Base-by-base conservation (phyloP, 2,113 vertebrate species). In the Pygoscelis antarcticus region DNA sequence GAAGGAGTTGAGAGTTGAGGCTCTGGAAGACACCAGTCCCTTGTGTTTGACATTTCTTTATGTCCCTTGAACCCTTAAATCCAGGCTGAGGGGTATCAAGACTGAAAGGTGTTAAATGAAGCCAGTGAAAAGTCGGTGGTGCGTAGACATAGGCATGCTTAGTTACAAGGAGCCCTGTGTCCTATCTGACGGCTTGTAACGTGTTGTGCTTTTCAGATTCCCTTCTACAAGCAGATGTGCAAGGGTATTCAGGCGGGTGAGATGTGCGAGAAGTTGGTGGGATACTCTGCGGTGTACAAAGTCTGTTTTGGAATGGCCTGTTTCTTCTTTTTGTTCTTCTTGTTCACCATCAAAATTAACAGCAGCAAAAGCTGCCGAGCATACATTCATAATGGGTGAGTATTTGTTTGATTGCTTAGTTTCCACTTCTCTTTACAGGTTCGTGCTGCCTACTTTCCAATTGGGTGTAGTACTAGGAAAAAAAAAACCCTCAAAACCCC, bases 251-350 rank as follows among this genome's bases (percentile, higher is more conserved):
- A 99, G 65, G 99, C 99, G 1, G 99, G 99, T 3, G 98, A 99
- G 69, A 98, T 98, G 93, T 99, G 99, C 36, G 98, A 99, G 96
- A 98, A 98, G 83, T 97, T 99, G 82, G 99, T 99, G 55, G 99
- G 99, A 20, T 99, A 99, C 80, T 98, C 99, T 7, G 99, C 99
- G 0, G 99, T 99, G 44, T 99, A 99, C 93, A 99, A 99, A 96
- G 98, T 99, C 95, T 99, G 99, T 95, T 99, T 99, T 40, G 99
- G 99, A 94, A 99, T 99, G 99, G 99, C 99, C 84, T 99, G 99
- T 96, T 99, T 99, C 98, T 99, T 99, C 98, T 98, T 99, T 16
- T 55, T 99, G 26, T 99, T 99, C 93, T 98, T 64, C 60, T 32
- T 99, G 64, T 96, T 99, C 97, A 99, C 99, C 82, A 87, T 99